Evolutionary conservation across 2,888 invertebrate species (phyloP).

Genomic region (Hydropsyche betteni): DNA sequence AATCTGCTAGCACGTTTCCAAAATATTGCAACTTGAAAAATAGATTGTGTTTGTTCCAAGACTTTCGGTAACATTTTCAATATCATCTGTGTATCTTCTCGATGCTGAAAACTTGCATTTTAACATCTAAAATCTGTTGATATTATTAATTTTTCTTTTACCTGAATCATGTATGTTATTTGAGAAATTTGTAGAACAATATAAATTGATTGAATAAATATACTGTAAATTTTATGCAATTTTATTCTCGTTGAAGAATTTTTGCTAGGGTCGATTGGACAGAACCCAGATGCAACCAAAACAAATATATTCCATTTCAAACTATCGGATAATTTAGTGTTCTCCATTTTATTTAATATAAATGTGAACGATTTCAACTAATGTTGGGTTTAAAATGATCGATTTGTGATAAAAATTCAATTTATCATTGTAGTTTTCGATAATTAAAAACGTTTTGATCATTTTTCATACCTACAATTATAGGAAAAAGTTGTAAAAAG

Average conservation of each 20-base stretch:
- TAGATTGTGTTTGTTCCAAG: constrained; percentile 34
- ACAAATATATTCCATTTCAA: constrained; percentile 29
- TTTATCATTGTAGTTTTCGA: no score
- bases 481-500: no score
- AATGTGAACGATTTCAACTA: no score
- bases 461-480: no score
- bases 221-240: constrained; percentile 31
- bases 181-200: constrained; percentile 3
- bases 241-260: neutral
- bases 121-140: neutral
- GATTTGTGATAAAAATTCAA: no score
- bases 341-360: no score
- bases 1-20: constrained; percentile 39
- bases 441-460: no score
- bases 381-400: no score
- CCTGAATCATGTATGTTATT: constrained; percentile 28
- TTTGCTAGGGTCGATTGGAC: constrained; percentile 34
- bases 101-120: constrained; percentile 20
- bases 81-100: constrained; percentile 9
- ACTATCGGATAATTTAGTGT: constrained; percentile 32
- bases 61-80: constrained; percentile 26
- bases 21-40: constrained; percentile 35
- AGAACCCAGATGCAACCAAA: constrained; percentile 33
- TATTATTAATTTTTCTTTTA: neutral
- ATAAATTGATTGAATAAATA: constrained; percentile 13